Evolutionary conservation across 2,113 vertebrate genomes (phyloP).

Genomic region (Raja brachyura): DNA sequence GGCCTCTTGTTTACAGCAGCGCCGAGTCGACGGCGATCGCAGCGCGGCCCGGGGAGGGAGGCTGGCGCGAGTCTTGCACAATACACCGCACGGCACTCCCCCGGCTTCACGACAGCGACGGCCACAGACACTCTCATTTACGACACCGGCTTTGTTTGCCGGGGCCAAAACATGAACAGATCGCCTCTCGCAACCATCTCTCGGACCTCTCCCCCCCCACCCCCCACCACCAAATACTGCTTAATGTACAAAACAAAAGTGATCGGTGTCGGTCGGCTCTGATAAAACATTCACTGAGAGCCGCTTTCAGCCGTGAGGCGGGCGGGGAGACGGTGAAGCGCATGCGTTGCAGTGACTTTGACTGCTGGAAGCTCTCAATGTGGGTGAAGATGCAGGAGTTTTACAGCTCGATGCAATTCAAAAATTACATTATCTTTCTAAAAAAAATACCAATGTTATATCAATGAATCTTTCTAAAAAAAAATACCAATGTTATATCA

Average conservation of each 20-base stretch:
- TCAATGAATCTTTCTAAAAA: too few species aligned
- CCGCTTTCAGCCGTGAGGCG: neutral
- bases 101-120: neutral
- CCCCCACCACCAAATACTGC: too few species aligned
- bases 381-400: too few species aligned
- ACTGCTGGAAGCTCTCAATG: too few species aligned
- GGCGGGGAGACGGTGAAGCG: neutral
- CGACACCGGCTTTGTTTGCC: conserved; percentile 21
- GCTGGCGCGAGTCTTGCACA: neutral
- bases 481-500: too few species aligned
- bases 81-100: conserved; percentile 5
- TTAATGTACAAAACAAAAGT: too few species aligned
- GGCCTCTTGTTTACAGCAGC: conserved; percentile 10
- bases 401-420: too few species aligned
- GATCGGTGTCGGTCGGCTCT: too few species aligned
- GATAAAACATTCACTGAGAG: neutral
- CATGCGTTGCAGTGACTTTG: neutral
- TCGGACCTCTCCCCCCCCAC: too few species aligned
- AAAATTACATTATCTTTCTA: too few species aligned
- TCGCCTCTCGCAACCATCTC: neutral
- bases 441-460: too few species aligned
- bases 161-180: neutral
- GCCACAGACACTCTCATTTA: too few species aligned
- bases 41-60: neutral
- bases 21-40: neutral